These are phyloP conservation scores for Ctenopoma kingsleyae DNA, from an alignment of 2,797 vertebrate species.

Conservation along the genomic window DNA sequence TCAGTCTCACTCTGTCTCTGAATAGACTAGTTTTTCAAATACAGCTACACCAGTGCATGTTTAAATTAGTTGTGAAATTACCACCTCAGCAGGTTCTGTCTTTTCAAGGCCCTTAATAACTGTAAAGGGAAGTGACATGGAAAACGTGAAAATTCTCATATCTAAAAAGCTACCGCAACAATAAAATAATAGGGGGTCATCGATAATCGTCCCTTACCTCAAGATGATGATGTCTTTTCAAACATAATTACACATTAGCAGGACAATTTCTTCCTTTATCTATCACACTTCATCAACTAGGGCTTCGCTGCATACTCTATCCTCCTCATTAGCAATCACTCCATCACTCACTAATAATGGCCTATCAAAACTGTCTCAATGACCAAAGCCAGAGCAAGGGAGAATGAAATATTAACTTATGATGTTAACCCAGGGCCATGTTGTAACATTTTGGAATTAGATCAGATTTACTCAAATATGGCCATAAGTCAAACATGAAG, in stretches of 20 bases:
- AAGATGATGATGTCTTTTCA: constrained; percentile 81
- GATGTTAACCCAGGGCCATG: constrained; percentile 71
- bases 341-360: constrained; percentile 85
- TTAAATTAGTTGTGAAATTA: constrained; percentile 58
- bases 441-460: constrained; percentile 69
- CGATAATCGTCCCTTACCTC: constrained; percentile 69
- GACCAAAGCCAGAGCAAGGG: constrained; percentile 77
- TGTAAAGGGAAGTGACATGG: constrained; percentile 64
- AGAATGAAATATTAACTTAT: constrained; percentile 84
- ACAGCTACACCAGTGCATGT: constrained; percentile 31
- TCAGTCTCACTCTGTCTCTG: constrained; percentile 30
- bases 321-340: constrained; percentile 82
- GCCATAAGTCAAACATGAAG: constrained; percentile 57
- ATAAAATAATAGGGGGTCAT: constrained; percentile 77
- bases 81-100: constrained; percentile 37
- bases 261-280: constrained; percentile 81
- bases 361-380: constrained; percentile 82
- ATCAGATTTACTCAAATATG: constrained; percentile 62
- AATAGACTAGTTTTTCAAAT: constrained; percentile 21
- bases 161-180: constrained; percentile 63
- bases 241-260: constrained; percentile 83
- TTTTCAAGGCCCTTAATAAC: constrained; percentile 55
- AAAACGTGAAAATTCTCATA: constrained; percentile 68
- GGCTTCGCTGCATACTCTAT: constrained; percentile 69
- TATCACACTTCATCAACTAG: constrained; percentile 83